Base-by-base conservation (phyloP, 2,888 invertebrate species). In the Sarcophaga caerulescens region DNA sequence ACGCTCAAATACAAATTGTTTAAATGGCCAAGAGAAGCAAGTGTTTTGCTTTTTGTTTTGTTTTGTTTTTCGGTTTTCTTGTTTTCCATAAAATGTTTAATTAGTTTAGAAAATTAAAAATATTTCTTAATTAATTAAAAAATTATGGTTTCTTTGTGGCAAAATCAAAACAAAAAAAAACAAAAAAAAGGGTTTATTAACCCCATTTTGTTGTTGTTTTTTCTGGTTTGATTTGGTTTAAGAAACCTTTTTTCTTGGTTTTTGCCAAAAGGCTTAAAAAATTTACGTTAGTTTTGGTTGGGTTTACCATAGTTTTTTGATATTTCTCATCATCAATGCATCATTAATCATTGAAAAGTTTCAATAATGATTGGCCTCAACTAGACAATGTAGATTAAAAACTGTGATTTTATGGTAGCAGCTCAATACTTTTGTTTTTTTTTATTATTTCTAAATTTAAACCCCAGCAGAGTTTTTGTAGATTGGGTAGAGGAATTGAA, bases 321-420 rank as follows among this genome's bases (percentile, higher is more conserved):
- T 62, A 78, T 73, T 66, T 70, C 76, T 60, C 57, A 66, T 71
- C 57, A 57, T 74, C 70, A 79, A 70, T 45, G 75, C 52, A 82
- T 75, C 82, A 85, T 85, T 79, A 85, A 85, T 85, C 85, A 85
- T 78, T 84, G 65, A 4, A 47, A 74, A 78, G 63, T 57, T 62
- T 81, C 66, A 76, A 85, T 85, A 79, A 79, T 82, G 82, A 73
- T 82, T 78, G 69, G 75, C 79, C 75, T 71, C 66, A 62, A 68
- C 57, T 68, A 68, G 71, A 71, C 62, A 79, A 82, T 79, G 45
- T 76, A 65, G 79, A 75, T 74, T 60, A 82, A 66, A 76, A 44
- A 52, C 68, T 75, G 52, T 75, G 77, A 78, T 81, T 81, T 77
- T 75, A 68, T 76, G 73, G 85, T 85, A 85, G 85, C 85, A 47